Conservation (phyloP, 2,888 invertebrate species). For the Papilio gigon region DNA sequence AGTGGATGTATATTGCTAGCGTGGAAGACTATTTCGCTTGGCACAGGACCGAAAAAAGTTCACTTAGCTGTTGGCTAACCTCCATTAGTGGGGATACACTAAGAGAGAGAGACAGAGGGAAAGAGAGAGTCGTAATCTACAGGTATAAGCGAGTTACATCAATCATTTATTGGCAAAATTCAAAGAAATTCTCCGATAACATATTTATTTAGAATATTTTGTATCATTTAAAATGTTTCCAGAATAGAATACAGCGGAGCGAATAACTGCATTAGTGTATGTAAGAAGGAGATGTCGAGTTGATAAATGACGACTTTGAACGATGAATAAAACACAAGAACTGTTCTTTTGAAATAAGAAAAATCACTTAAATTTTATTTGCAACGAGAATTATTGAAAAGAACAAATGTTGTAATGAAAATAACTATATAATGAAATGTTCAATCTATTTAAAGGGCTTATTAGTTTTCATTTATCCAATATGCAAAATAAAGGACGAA, state of each 20-base stretch:
- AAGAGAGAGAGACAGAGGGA: too few relatives aligned
- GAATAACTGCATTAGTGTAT: conserved; percentile 14
- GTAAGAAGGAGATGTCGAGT: conserved; percentile 13
- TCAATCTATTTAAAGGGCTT: neutral
- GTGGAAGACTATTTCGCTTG: too few relatives aligned
- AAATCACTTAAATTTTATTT: conserved; percentile 3
- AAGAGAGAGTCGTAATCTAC: too few relatives aligned
- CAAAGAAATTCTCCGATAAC: too few relatives aligned
- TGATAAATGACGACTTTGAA: conserved; percentile 37
- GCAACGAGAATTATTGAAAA: neutral
- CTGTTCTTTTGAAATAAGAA: conserved; percentile 5
- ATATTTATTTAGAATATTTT: neutral
- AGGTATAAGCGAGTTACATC: too few relatives aligned
- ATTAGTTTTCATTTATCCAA: neutral
- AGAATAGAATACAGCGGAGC: neutral
- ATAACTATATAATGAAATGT: neutral
- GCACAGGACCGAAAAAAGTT: too few relatives aligned
- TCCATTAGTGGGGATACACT: too few relatives aligned
- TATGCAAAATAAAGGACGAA: neutral
- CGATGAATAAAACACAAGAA: conserved; percentile 31
- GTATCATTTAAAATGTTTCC: conserved; percentile 9
- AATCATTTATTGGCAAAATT: too few relatives aligned
- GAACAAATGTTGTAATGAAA: neutral
- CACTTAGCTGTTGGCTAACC: too few relatives aligned
- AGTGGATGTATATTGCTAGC: too few relatives aligned